These are phyloP conservation scores for Amazona ochrocephala DNA, from an alignment of 2,797 vertebrate genomes.

Conservation along the genomic window DNA sequence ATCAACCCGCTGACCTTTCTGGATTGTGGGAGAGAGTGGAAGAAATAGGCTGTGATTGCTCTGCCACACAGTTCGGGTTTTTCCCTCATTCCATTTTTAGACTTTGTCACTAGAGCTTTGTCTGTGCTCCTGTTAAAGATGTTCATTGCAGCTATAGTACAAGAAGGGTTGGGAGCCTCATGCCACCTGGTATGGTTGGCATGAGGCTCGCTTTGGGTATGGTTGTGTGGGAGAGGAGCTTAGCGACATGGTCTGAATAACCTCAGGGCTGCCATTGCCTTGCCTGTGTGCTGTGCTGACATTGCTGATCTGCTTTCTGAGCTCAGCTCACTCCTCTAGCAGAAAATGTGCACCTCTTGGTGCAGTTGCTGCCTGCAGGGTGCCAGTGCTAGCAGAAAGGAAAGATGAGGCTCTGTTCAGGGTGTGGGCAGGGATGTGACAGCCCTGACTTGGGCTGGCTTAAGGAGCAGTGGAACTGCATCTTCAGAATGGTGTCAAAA, in stretches of 20 bases:
- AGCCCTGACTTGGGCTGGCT: neutral
- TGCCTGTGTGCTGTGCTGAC: neutral
- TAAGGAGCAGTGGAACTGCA: neutral
- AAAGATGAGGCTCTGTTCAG: neutral
- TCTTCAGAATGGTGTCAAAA: neutral
- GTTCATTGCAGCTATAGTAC: neutral
- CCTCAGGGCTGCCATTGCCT: neutral
- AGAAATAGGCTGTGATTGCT: neutral
- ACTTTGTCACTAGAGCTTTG: neutral
- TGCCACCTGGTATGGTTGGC: accelerated
- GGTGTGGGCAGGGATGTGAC: neutral
- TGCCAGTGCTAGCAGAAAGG: neutral
- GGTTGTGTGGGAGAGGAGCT: neutral
- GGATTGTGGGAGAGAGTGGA: neutral
- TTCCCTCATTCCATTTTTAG: neutral
- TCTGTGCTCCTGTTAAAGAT: accelerated
- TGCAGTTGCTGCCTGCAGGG: neutral
- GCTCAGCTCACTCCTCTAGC: neutral
- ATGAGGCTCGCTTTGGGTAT: neutral
- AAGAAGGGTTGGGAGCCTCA: neutral
- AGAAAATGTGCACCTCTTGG: accelerated
- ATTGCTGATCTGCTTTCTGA: neutral
- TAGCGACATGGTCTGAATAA: accelerated
- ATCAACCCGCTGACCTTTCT: neutral
- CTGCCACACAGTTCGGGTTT: neutral